Conservation (phyloP, 2,797 vertebrate species). For the Tinamus major region DNA sequence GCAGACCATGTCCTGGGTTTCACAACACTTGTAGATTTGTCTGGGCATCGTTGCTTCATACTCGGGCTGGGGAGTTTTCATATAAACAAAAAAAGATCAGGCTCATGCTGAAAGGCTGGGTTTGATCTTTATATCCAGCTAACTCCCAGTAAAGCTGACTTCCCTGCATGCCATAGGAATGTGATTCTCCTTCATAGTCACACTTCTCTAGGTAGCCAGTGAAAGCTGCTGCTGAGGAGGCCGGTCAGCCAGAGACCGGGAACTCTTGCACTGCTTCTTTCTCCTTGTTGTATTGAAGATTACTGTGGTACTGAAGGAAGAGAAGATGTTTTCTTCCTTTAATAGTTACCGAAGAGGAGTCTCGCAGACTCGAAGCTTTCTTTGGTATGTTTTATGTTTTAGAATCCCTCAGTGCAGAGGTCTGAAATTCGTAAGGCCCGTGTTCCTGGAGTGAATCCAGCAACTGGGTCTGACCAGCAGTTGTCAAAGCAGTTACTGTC, state of each 20-base stretch:
- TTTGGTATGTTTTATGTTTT: background rate
- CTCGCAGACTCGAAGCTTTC: background rate
- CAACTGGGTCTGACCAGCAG: background rate
- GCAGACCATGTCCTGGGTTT: background rate
- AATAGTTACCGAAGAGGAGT: background rate
- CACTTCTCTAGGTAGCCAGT: background rate
- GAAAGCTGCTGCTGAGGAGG: background rate
- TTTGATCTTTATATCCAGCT: background rate
- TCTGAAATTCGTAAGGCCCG: background rate
- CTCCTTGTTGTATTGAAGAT: background rate
- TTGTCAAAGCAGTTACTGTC: background rate
- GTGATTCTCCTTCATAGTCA: background rate
- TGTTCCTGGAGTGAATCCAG: background rate
- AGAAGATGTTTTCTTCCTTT: background rate
- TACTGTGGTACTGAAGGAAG: background rate
- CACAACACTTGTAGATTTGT: background rate
- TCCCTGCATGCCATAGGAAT: background rate
- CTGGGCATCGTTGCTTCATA: background rate
- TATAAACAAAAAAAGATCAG: background rate
- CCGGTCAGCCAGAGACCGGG: background rate
- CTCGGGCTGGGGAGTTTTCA: background rate
- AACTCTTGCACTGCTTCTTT: background rate
- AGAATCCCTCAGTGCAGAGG: background rate
- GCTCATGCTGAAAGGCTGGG: background rate
- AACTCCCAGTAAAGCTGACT: background rate